A percentile compares a stretch with the other conserved stretches of the same genome.
These are phyloP conservation scores for Pachycephala philippinensis DNA, from an alignment of 2,113 vertebrate species.

Conservation along the genomic window DNA sequence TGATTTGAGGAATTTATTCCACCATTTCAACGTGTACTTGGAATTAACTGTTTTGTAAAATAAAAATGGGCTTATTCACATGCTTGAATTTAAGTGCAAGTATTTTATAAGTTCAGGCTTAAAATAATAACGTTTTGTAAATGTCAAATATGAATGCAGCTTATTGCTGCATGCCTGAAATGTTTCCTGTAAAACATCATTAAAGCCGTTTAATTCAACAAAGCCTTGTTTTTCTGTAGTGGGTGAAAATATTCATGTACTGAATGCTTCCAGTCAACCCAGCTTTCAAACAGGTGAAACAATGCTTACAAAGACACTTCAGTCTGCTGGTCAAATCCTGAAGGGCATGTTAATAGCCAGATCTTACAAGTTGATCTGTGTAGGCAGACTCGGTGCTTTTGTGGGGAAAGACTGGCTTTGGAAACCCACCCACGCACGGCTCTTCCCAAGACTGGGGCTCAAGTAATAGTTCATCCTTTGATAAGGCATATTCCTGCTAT, in stretches of 20 bases:
- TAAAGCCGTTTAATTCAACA: conserved; percentile 65
- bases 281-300: conserved; percentile 60
- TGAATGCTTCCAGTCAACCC: conserved; percentile 55
- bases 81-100: conserved; percentile 8
- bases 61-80: conserved; percentile 3
- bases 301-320: conserved; percentile 44
- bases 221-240: conserved; percentile 70
- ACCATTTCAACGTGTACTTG: background rate
- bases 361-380: background rate
- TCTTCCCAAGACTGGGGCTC: background rate
- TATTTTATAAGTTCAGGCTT: conserved; percentile 27
- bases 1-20: background rate
- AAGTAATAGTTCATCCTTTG: background rate
- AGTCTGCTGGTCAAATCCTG: background rate
- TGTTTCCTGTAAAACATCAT: conserved; percentile 72
- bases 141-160: conserved; percentile 70
- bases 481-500: background rate
- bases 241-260: conserved; percentile 69
- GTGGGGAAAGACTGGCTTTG: background rate
- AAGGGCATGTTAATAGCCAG: conserved; percentile 4
- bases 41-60: background rate
- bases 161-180: conserved; percentile 69
- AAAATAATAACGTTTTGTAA: conserved; percentile 64
- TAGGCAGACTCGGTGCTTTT: background rate
- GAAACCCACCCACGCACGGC: background rate